These are phyloP conservation scores for Neocrepidodera transversa DNA, from an alignment of 2,888 invertebrate genomes.

Conservation along the genomic window DNA sequence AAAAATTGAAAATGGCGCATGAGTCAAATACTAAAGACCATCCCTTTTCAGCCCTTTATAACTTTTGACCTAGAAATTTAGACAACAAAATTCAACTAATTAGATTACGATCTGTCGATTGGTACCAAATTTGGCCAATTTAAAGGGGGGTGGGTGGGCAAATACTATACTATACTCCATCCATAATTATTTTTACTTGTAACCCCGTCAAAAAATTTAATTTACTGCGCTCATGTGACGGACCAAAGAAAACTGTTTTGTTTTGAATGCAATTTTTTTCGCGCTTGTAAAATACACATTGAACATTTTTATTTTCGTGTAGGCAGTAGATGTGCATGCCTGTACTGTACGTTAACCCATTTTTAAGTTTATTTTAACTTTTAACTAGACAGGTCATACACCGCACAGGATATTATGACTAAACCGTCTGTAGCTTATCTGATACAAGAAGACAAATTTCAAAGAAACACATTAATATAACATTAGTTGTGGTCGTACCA, in stretches of 20 bases:
- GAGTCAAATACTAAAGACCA: no score
- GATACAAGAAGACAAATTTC: constrained; percentile 19
- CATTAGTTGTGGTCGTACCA: constrained; percentile 8
- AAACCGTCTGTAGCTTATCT: constrained; percentile 26
- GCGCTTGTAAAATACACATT: constrained; percentile 33
- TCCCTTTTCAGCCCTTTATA: no score
- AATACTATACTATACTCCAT: no score
- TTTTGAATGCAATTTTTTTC: constrained; percentile 29
- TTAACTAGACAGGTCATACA: constrained; percentile 24
- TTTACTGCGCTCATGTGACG: no score
- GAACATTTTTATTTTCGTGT: constrained; percentile 35
- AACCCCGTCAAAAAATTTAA: no score
- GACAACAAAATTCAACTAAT: no score
- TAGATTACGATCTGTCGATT: no score
- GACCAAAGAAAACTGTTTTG: constrained; percentile 25
- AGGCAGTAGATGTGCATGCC: constrained; percentile 29
- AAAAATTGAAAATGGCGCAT: no score
- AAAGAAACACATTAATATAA: constrained; percentile 22
- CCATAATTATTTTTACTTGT: no score
- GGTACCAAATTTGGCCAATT: no score
- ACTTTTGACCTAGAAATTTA: no score
- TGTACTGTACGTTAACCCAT: constrained; percentile 40
- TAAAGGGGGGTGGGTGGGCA: no score
- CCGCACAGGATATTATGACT: constrained; percentile 29
- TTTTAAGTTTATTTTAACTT: constrained; percentile 39